Evolutionary conservation across 2,113 vertebrate species (phyloP).

Genomic region (Pelusios castaneus): DNA sequence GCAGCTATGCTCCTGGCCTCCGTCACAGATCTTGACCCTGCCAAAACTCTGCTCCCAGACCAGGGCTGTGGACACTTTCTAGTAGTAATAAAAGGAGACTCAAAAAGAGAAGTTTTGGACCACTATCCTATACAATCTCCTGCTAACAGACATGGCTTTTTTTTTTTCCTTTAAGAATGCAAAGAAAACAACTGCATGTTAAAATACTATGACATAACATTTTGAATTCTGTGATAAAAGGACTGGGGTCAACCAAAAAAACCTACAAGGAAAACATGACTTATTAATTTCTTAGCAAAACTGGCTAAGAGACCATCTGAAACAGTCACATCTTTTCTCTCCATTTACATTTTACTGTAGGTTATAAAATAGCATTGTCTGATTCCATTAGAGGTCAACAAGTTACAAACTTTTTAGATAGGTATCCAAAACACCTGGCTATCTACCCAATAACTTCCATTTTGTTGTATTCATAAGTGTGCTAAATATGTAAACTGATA

Average conservation of each 20-base stretch:
- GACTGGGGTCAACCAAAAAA: neutral
- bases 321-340: rapidly evolving
- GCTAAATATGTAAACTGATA: neutral
- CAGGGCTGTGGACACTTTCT: no score
- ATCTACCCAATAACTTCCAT: neutral
- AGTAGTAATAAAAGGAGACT: no score
- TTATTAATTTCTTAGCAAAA: neutral
- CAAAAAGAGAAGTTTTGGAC: no score
- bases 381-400: rapidly evolving
- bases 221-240: neutral
- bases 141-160: neutral
- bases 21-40: no score
- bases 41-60: no score
- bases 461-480: neutral
- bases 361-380: neutral
- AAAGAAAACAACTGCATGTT: constrained; percentile 15
- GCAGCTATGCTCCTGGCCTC: no score
- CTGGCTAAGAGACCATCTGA: neutral
- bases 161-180: neutral
- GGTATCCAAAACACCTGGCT: neutral
- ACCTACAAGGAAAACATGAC: neutral
- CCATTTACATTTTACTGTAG: rapidly evolving
- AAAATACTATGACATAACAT: neutral
- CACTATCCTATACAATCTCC: neutral
- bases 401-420: neutral